Base-by-base conservation (phyloP, 2,888 invertebrate genomes). In the Pandemis corylana region DNA sequence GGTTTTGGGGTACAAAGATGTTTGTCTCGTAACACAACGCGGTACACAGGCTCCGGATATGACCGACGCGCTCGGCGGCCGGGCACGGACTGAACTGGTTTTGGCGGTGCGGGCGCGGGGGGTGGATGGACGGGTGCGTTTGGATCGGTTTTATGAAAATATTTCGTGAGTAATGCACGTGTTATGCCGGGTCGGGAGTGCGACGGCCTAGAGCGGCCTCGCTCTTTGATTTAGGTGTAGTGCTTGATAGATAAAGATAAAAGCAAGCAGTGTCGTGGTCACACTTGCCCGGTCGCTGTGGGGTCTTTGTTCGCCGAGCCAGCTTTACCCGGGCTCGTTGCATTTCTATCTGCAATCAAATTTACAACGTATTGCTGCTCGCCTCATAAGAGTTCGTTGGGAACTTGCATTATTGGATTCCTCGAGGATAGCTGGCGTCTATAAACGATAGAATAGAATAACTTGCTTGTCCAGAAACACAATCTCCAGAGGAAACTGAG, bases 81-180 rank as follows among this genome's bases (percentile, higher is more conserved):
- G 91, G 93, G 93, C 91, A 90, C 90, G 87, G 85, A 94, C 94
- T 94, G 92, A 90, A 94, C 93, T 94, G 93, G 93, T 93, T 94
- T 92, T 59, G 85, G 85, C 85, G 86, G 81, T 79, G 83, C 80
- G 87, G 85, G 87, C 82, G 84, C 84, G 85, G 84, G 82, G 86
- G 77, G 82, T n/a, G 79, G 81, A 77, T 80, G 83, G 87, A 84
- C 90, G 91, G 93, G 91, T 93, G 90, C 90, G 93, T 90, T 92
- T 88, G 89, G 90, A 89, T 92, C 89, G 93, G 89, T 91, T 93
- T 93, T 94, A 94, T 94, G 94, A 94, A 94, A 94, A 94, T 94
- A 94, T 94, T 94, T 94, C 89, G 94, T 94, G 94, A 94, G 94
- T 94, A 94, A 94, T 94, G 93, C 94, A 94, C 94, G 93, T 94